Conservation (phyloP, 2,888 invertebrate genomes). For the Lithophane semibrunnea region DNA sequence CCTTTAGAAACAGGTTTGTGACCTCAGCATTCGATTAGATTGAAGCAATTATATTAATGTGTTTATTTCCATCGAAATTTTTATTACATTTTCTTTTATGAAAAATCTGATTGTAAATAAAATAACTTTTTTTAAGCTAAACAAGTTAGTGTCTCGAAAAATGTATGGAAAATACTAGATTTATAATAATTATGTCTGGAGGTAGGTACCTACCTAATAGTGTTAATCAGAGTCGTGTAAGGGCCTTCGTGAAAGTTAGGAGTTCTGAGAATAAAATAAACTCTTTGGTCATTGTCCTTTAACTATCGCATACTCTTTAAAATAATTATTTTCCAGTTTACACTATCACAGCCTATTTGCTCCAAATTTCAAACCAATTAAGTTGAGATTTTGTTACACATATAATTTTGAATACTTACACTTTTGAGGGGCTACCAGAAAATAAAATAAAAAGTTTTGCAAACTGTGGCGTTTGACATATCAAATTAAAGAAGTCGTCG, state of each 20-base stretch:
- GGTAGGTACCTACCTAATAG: neutral
- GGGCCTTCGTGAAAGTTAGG: neutral
- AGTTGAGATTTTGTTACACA: too few species aligned
- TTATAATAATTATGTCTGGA: neutral
- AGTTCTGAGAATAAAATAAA: neutral
- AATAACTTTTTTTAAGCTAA: neutral
- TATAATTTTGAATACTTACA: too few species aligned
- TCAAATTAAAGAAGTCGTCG: too few species aligned
- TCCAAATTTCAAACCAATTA: too few species aligned
- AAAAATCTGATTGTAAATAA: neutral
- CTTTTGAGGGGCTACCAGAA: too few species aligned
- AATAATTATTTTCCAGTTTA: neutral
- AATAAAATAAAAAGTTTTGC: too few species aligned
- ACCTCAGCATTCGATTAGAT: neutral
- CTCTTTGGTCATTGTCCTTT: neutral
- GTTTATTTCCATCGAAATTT: neutral
- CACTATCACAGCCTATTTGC: too few species aligned
- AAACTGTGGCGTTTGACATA: too few species aligned
- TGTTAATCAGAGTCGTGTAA: neutral
- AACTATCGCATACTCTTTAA: neutral
- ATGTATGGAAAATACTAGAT: neutral
- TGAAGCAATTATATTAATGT: neutral
- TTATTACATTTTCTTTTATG: neutral
- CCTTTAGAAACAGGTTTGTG: neutral
- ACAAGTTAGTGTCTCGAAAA: neutral